Evolutionary conservation across 1,140 invertebrate genomes (phyloP), one percentile per base, ranked within the genome.

Genomic region (Helicoverpa armigera): DNA sequence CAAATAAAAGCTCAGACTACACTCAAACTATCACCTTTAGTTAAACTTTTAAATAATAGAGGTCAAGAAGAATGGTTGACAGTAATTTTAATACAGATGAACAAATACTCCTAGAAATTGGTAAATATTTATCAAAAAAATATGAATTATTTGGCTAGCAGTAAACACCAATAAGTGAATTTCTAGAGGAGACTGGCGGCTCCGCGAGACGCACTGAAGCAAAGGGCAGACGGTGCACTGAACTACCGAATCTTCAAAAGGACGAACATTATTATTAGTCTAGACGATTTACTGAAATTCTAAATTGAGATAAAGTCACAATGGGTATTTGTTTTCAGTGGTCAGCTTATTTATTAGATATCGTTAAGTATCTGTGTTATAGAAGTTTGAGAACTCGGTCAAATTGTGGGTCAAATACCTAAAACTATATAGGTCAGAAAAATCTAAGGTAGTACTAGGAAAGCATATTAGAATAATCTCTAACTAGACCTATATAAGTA

Each of bases 151-250:
- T 56, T 35, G 29, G 53, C 9, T 77, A 43, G 13, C 23, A 14
- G 63, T 69, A 67, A 69, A 58, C 61, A 77, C n/a, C 43, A 51
- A 77, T 77, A 77, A 53, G 18, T 48, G 51, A 81, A 70, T 61
- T 63, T 73, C 31, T 9, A 69, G 63, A 43, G 14, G 53, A 70
- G 74, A 51, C 63, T 81, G 65, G 76, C 53, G 18, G 77, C 31
- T 29, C 69, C 50, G 9, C 29, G 69, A 56, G 50, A 31, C 58
- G 50, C 35, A 48, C 35, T 43, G 35, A 74, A 9, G 54, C 53
- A 73, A 80, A 85, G 85, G 85, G 81, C 86, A 86, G 82, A 87
- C 86, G 50, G 86, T 65, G 67, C 82, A 80, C 63, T 84, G 84
- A 86, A 86, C 86, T 82, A 58, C 56, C 53, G 69, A 74, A 82